phyloP scores from a whole-genome alignment of 37 sponge, comb jelly and placozoan genomes.

The Aphrocallistes beatrix region DNA sequence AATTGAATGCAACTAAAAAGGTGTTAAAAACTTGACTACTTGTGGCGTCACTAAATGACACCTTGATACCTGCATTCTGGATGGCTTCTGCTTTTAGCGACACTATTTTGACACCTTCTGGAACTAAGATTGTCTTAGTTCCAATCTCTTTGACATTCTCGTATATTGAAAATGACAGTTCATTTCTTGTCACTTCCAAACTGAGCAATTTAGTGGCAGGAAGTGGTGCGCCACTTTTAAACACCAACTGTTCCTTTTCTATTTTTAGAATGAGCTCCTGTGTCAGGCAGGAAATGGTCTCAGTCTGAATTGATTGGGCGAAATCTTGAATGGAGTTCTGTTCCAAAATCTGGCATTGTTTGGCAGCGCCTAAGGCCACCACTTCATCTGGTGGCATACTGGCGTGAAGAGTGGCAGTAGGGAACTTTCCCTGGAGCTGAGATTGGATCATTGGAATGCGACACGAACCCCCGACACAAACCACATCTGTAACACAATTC shows the following conservation, averaged over 20 bases:
- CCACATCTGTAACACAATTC: neutral
- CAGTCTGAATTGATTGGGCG: neutral
- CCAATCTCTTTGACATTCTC: neutral
- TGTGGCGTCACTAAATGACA: neutral
- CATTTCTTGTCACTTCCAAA: neutral
- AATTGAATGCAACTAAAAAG: neutral
- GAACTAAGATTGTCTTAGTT: neutral
- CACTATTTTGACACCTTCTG: neutral
- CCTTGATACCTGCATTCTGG: neutral
- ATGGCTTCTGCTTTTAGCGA: neutral
- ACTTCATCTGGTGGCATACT: neutral
- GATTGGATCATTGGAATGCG: neutral
- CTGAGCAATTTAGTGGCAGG: neutral
- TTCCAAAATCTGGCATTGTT: neutral
- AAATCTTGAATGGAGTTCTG: neutral
- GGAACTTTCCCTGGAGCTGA: neutral
- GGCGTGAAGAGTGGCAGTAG: neutral
- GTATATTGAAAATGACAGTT: neutral
- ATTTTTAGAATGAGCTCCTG: neutral
- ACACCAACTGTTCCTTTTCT: neutral
- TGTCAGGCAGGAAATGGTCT: neutral
- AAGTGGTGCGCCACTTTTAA: neutral
- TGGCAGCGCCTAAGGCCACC: neutral
- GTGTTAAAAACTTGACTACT: neutral
- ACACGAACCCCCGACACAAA: conserved; percentile 3